phyloP scores from a whole-genome alignment of 2,113 vertebrate species.

The Thunnus thynnus region DNA sequence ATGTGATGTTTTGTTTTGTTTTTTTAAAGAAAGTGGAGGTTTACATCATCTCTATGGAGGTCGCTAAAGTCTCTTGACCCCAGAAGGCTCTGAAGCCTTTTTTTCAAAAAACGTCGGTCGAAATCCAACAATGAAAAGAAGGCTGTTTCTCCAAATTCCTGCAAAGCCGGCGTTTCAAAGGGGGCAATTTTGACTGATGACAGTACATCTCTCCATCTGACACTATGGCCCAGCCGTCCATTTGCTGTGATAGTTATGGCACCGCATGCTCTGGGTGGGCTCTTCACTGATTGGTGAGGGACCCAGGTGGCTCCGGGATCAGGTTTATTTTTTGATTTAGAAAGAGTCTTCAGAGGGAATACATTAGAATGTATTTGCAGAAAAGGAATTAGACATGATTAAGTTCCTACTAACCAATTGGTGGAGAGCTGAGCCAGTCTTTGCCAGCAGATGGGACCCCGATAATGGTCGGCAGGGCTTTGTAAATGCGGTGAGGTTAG shows the following conservation, averaged over 20 bases:
- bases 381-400: slow-evolving; percentile 73
- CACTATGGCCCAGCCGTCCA: neutral
- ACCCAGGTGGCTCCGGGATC: slow-evolving; percentile 72
- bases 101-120: neutral
- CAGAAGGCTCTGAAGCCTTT: neutral
- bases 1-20: neutral
- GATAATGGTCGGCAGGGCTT: slow-evolving; percentile 42
- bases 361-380: slow-evolving; percentile 77
- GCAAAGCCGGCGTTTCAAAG: slow-evolving; percentile 27
- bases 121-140: slow-evolving; percentile 3
- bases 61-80: neutral
- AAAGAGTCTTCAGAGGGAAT: slow-evolving; percentile 70
- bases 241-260: slow-evolving; percentile 11
- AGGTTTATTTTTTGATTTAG: slow-evolving; percentile 63
- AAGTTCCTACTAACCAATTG: slow-evolving; percentile 71
- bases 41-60: neutral
- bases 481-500: slow-evolving; percentile 30
- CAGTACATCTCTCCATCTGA: neutral
- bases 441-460: slow-evolving; percentile 69
- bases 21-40: neutral
- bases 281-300: slow-evolving; percentile 45
- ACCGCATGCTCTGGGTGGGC: neutral
- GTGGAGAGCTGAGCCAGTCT: slow-evolving; percentile 44
- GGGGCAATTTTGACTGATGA: slow-evolving; percentile 4
- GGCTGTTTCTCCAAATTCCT: slow-evolving; percentile 2